Evolutionary conservation across 1,140 invertebrate genomes (phyloP).

Genomic region (Hyles euphorbiae): DNA sequence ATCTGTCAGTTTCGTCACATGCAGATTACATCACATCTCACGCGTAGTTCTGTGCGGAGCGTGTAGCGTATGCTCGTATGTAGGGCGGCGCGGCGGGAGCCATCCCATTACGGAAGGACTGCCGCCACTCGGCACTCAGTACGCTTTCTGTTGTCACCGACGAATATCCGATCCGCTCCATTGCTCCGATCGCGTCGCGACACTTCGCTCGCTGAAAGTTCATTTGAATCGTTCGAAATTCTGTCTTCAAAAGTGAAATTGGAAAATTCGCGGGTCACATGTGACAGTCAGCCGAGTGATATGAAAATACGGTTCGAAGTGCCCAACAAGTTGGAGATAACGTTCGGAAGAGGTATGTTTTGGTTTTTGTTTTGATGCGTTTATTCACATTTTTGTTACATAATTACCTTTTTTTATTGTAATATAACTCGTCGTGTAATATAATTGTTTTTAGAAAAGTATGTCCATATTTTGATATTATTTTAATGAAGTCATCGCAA

Average conservation of each 20-base stretch:
- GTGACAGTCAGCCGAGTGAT: slow-evolving; percentile 38
- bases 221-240: slow-evolving; percentile 33
- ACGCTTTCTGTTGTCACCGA: slow-evolving; percentile 56
- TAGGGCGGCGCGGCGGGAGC: slow-evolving; percentile 66
- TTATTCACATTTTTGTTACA: neutral
- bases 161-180: slow-evolving; percentile 54
- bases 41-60: slow-evolving; percentile 9
- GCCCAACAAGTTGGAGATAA: slow-evolving; percentile 70
- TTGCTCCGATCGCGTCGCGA: slow-evolving; percentile 34
- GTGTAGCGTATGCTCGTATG: slow-evolving; percentile 18
- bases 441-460: too few species aligned
- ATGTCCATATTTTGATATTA: too few species aligned
- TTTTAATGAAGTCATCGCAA: too few species aligned
- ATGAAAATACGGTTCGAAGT: slow-evolving; percentile 72
- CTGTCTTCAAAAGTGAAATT: slow-evolving; percentile 26
- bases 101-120: slow-evolving; percentile 60
- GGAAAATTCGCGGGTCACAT: slow-evolving; percentile 21
- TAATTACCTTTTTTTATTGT: too few species aligned
- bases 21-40: slow-evolving; percentile 60
- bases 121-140: slow-evolving; percentile 38
- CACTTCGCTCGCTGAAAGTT: slow-evolving; percentile 15
- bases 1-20: slow-evolving; percentile 55
- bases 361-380: slow-evolving; percentile 8
- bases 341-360: slow-evolving; percentile 56
- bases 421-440: too few species aligned